Evolutionary conservation across 2,888 invertebrate species (phyloP).

Genomic region (Lymantria monacha): DNA sequence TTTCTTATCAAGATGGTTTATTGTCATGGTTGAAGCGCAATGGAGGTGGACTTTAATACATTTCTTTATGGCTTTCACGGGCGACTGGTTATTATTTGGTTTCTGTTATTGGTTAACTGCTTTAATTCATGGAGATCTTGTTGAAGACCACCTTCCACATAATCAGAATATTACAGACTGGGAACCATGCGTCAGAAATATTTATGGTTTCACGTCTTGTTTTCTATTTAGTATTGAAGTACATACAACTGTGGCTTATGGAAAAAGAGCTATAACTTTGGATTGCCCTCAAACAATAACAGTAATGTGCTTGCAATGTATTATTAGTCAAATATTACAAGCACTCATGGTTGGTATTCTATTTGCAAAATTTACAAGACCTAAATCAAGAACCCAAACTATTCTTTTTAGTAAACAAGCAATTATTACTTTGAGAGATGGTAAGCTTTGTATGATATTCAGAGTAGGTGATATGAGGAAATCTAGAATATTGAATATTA

Average conservation of each 20-base stretch:
- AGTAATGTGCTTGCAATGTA: constrained; percentile 97
- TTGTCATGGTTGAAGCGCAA: constrained; percentile 90
- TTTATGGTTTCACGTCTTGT: constrained; percentile 94
- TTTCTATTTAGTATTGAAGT: constrained; percentile 98
- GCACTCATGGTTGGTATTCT: constrained; percentile 92
- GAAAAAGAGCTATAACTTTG: constrained; percentile 91
- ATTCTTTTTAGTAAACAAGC: constrained; percentile 95
- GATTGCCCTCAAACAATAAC: constrained; percentile 97
- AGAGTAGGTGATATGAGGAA: constrained; percentile 97
- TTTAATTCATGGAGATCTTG: constrained; percentile 93
- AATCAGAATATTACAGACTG: constrained; percentile 82
- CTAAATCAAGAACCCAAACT: constrained; percentile 96
- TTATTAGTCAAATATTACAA: constrained; percentile 94
- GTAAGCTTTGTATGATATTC: constrained; percentile 92
- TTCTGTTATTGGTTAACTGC: constrained; percentile 95
- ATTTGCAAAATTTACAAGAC: constrained; percentile 97
- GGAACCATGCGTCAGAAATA: constrained; percentile 93
- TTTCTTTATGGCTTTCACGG: constrained; percentile 91
- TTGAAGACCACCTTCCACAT: constrained; percentile 83
- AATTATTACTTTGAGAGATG: constrained; percentile 93
- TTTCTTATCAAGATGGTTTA: constrained; percentile 89
- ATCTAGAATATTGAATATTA: constrained; percentile 97
- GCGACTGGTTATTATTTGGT: constrained; percentile 95
- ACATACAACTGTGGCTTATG: constrained; percentile 96
- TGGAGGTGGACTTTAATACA: constrained; percentile 96